phyloP scores from a whole-genome alignment of 2,113 vertebrate genomes.

The Ursus arctos region DNA sequence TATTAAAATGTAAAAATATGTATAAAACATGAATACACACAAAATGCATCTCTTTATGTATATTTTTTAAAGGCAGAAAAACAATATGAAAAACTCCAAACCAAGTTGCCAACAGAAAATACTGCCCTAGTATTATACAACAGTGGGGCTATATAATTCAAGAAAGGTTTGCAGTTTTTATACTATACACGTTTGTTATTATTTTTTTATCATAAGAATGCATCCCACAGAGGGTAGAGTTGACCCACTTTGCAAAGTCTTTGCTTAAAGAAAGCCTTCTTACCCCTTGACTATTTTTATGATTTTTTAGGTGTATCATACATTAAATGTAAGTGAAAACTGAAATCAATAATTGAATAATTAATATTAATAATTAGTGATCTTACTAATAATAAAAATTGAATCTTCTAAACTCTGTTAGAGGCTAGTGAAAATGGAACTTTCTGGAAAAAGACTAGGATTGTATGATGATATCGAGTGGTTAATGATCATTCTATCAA shows the following conservation, averaged over 20 bases:
- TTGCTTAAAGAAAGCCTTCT: background rate
- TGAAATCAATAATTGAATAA: background rate
- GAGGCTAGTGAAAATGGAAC: background rate
- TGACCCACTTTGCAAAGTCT: background rate
- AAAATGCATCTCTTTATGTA: background rate
- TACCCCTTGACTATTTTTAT: background rate
- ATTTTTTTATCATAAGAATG: background rate
- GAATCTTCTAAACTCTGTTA: background rate
- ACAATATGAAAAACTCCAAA: background rate
- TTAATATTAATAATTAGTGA: background rate
- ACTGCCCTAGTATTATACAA: background rate
- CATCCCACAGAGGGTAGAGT: background rate
- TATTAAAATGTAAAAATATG: background rate
- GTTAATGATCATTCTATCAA: background rate
- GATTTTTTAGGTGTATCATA: background rate
- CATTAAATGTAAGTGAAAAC: background rate
- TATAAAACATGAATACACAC: background rate
- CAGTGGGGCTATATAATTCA: background rate
- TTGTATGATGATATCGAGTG: background rate
- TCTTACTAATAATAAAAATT: conserved; percentile 8
- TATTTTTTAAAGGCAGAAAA: conserved; percentile 18
- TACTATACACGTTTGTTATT: background rate
- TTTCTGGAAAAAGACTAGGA: background rate
- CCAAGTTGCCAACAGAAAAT: background rate
- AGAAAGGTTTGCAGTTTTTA: background rate